Conservation (phyloP, 1,140 invertebrate genomes). For the Brachionus plicatilis region DNA sequence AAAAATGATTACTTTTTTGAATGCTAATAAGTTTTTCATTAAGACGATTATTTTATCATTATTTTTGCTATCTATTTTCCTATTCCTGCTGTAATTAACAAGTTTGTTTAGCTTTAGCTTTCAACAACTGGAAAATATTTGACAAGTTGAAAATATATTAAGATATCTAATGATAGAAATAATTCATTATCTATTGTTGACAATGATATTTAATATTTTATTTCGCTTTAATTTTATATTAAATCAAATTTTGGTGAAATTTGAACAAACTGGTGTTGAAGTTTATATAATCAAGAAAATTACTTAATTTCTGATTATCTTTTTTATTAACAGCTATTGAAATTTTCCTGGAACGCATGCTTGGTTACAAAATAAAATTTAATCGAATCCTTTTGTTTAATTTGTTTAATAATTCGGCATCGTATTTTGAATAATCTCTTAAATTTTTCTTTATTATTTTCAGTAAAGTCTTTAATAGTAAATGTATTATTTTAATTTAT, state of each 20-base stretch:
- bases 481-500: no score
- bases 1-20: background rate
- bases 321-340: background rate
- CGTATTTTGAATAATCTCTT: no score
- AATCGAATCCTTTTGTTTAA: no score
- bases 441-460: no score
- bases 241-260: background rate
- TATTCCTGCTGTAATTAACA: background rate
- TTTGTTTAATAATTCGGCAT: no score
- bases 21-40: background rate
- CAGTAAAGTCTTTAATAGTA: no score
- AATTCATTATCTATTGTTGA: background rate
- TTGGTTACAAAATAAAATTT: no score
- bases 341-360: background rate
- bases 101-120: background rate
- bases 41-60: background rate
- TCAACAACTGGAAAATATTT: background rate
- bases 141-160: background rate
- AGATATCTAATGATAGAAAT: background rate
- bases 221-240: background rate
- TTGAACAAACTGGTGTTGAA: background rate
- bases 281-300: background rate
- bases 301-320: no score
- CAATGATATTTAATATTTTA: background rate
- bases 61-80: background rate